phyloP scores from a whole-genome alignment of 2,113 vertebrate genomes.

The Actinemys pallida region DNA sequence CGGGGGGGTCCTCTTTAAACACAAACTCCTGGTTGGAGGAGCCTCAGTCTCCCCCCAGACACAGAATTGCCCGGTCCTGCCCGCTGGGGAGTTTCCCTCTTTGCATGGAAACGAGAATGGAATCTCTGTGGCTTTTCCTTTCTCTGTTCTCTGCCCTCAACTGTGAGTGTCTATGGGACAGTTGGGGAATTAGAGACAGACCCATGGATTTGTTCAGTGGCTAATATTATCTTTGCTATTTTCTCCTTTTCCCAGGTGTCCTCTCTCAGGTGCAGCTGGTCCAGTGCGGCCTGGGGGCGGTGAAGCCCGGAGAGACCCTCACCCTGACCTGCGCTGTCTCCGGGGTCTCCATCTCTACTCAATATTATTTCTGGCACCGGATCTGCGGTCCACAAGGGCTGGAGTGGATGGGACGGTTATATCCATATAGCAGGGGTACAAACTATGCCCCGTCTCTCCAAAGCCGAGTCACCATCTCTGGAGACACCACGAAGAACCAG shows the following conservation, averaged over 20 bases:
- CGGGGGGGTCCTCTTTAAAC: not conserved
- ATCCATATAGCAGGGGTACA: too few relatives aligned
- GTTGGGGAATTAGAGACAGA: not conserved
- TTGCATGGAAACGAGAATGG: not conserved
- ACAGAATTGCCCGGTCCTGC: not conserved
- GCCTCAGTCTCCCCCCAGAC: not conserved
- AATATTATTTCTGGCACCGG: not conserved
- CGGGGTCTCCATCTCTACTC: not conserved
- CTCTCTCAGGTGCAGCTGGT: not conserved
- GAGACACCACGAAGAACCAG: not conserved
- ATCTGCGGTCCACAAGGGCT: not conserved
- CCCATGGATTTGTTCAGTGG: not conserved
- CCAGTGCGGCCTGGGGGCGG: not conserved
- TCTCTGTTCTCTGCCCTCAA: not conserved
- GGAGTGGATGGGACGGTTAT: not conserved
- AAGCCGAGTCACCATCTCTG: not conserved
- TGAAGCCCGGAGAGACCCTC: not conserved
- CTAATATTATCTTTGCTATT: not conserved
- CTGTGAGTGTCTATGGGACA: not conserved
- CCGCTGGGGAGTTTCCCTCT: not conserved
- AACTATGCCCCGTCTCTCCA: not conserved
- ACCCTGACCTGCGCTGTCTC: conserved; percentile 8
- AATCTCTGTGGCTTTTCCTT: not conserved
- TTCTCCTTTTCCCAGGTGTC: not conserved
- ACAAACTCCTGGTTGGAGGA: too few relatives aligned